Conservation (phyloP, 2,888 invertebrate genomes). For the Phortica magna region DNA sequence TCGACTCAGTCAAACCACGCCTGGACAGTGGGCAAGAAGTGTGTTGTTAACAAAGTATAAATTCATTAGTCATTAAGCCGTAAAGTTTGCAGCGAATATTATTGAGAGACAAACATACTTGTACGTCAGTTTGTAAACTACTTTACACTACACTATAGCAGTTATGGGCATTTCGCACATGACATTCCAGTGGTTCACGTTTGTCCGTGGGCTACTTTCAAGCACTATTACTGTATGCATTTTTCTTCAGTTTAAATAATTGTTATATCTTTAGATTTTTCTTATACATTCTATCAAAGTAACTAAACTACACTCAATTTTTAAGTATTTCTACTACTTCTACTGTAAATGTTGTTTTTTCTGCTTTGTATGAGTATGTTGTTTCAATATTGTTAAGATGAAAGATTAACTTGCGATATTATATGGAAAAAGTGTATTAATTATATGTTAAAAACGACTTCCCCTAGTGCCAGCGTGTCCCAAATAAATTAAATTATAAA, state of each 20-base stretch:
- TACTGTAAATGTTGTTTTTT: not conserved
- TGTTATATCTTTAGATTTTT: constrained; percentile 37
- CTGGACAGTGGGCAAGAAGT: not conserved
- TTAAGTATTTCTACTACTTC: constrained; percentile 59
- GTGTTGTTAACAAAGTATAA: not conserved
- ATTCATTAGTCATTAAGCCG: not conserved
- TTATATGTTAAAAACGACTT: constrained; percentile 9
- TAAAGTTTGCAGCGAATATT: not conserved
- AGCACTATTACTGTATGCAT: not conserved
- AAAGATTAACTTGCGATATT: constrained; percentile 52
- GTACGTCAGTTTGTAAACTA: not conserved
- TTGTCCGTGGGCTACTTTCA: not conserved
- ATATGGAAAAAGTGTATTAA: constrained; percentile 46
- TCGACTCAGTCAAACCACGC: not conserved
- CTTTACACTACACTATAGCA: not conserved
- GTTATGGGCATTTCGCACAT: constrained; percentile 32
- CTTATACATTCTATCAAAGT: constrained; percentile 34
- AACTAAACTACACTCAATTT: constrained; percentile 50
- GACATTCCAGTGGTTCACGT: constrained; percentile 25
- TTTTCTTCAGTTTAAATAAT: not conserved
- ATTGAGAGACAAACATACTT: constrained; percentile 17
- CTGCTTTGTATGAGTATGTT: constrained; percentile 52
- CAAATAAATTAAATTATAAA: constrained; percentile 67
- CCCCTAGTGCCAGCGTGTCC: constrained; percentile 22
- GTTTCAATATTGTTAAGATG: constrained; percentile 44